Evolutionary conservation across 2,888 invertebrate genomes (phyloP).

Genomic region (Dolomedes plantarius): DNA sequence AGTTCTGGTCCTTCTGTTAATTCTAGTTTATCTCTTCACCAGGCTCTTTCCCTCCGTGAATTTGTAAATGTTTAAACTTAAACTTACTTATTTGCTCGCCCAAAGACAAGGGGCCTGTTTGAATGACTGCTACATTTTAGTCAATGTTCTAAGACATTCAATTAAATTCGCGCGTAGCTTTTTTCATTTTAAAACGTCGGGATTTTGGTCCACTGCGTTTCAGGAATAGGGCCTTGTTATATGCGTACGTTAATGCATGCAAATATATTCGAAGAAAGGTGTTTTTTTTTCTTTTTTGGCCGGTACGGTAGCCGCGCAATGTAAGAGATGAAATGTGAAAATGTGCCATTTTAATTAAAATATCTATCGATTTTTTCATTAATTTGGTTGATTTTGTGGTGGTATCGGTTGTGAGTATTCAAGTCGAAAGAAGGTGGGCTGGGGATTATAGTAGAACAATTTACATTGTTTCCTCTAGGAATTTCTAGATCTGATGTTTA

Average conservation of each 20-base stretch:
- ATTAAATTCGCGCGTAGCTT: neutral
- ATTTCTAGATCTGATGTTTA: too few species aligned
- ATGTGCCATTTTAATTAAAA: too few species aligned
- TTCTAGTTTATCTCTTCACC: too few species aligned
- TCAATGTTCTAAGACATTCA: neutral
- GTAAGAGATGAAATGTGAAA: too few species aligned
- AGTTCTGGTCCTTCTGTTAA: neutral
- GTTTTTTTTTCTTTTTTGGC: too few species aligned
- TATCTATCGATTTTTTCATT: too few species aligned
- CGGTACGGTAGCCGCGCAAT: too few species aligned
- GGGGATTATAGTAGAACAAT: too few species aligned
- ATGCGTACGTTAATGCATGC: neutral
- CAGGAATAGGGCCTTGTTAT: neutral
- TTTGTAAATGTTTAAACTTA: neutral
- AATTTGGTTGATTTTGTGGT: too few species aligned
- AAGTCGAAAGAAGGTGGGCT: too few species aligned
- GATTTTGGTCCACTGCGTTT: neutral
- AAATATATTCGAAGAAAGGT: neutral
- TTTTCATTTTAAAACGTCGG: neutral
- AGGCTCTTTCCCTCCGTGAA: neutral
- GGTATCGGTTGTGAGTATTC: too few species aligned
- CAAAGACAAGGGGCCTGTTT: neutral
- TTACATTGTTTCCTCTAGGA: too few species aligned
- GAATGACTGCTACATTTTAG: neutral
- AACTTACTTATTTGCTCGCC: neutral